A percentile compares a stretch with the other conserved stretches of the same genome.
Conservation (phyloP, 2,888 invertebrate genomes). For the Eupithecia insigniata region DNA sequence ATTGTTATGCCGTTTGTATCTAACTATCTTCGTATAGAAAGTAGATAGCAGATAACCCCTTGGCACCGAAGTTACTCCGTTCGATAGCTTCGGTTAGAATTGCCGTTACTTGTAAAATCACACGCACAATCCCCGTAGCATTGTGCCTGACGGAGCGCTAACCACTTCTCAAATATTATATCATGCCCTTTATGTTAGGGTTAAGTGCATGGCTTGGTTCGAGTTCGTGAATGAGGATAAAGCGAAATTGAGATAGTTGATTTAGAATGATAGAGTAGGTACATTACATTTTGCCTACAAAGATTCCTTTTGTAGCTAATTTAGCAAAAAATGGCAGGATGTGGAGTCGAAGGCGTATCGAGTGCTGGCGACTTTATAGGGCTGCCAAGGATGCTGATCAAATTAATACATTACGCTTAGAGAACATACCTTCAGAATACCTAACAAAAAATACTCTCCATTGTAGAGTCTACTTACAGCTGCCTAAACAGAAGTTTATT, state of each 20-base stretch:
- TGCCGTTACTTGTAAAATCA: constrained; percentile 77
- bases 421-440: not conserved
- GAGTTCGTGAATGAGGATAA: constrained; percentile 16
- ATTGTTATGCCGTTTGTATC: constrained; percentile 53
- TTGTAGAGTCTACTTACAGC: not conserved
- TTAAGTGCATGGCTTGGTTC: constrained; percentile 23
- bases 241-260: constrained; percentile 34
- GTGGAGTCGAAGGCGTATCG: constrained; percentile 76
- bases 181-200: constrained; percentile 27
- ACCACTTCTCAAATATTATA: constrained; percentile 43
- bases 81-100: constrained; percentile 73
- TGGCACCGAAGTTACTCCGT: constrained; percentile 66
- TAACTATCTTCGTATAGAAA: constrained; percentile 57
- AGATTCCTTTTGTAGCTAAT: constrained; percentile 68
- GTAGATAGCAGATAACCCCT: constrained; percentile 76
- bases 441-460: not conserved
- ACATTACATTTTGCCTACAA: constrained; percentile 58
- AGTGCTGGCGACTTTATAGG: constrained; percentile 61
- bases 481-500: not conserved
- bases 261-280: constrained; percentile 51
- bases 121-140: constrained; percentile 69
- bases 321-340: constrained; percentile 78
- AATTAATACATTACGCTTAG: not conserved
- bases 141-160: constrained; percentile 46
- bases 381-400: constrained; percentile 44